Evolutionary conservation across 2,797 vertebrate genomes (phyloP), one percentile per base, ranked within the genome.

Genomic region (Myotis planiceps): DNA sequence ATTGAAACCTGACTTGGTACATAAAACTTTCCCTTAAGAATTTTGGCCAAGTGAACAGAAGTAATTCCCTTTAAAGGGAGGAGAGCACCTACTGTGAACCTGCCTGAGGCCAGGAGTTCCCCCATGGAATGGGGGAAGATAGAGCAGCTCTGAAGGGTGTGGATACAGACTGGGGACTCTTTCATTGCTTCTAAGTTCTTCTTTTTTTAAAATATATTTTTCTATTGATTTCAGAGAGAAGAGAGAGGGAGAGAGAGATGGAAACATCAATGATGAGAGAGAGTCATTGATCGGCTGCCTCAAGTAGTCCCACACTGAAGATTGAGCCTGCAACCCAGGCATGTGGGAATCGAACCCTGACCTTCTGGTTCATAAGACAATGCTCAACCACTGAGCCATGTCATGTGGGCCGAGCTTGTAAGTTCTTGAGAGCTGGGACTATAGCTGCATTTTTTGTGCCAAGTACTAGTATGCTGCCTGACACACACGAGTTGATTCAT

Each of bases 1-100:
- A 47, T 49, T 69, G 78, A 94, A 55, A 72, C 32, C n/a, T 85
- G 49, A 74, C 19, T 58, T 47, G 23, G 32, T 74, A 6, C 29
- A 45, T 4, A 66, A 3, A 5, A 58, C 15, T 25, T 9, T 68
- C 5, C 25, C 23, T 39, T 19, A 47, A 19, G 37, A 76, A 74
- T 74, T 60, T 34, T 92, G 32, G 42, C 25, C 45, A 49, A n/a
- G 34, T 78, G 18, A 81, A 37, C 47, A 84, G 49, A 85, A 88
- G n/a, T 78, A 15, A 55, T 81, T 95, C 25, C 18, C 21, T 63
- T 51, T 8, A 15, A 13, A 9, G 32, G 42, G 65, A 80, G 29
- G 74, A 45, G 9, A 90, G 4, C 37, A 21, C 66, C 25, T 29
- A 2, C 3, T 0, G 3, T 7, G 51, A 86, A 37, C 45, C 60